phyloP scores from a whole-genome alignment of 2,888 invertebrate species.

The Bibio marci region DNA sequence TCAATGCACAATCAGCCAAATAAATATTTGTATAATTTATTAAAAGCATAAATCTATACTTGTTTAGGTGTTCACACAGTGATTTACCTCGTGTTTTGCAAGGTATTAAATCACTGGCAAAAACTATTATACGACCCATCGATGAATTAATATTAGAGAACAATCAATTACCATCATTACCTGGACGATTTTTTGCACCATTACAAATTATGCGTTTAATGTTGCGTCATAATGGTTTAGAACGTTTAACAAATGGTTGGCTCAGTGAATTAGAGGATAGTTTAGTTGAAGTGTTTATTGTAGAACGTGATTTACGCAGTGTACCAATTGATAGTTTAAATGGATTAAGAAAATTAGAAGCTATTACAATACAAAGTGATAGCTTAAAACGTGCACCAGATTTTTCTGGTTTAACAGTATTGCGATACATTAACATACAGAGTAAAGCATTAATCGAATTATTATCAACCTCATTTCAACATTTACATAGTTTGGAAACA shows the following conservation, averaged over 20 bases:
- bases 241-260: constrained; percentile 67
- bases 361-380: constrained; percentile 65
- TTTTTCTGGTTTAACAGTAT: constrained; percentile 49
- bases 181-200: constrained; percentile 62
- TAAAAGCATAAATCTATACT: no score
- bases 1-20: neutral
- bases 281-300: constrained; percentile 66
- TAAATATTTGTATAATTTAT: constrained; percentile 1
- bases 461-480: constrained; percentile 49
- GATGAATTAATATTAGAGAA: constrained; percentile 79
- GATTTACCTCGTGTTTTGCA: constrained; percentile 60
- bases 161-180: constrained; percentile 69
- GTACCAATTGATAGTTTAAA: constrained; percentile 62
- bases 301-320: constrained; percentile 64
- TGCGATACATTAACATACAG: constrained; percentile 58
- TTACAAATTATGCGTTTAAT: constrained; percentile 61
- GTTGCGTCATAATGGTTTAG: constrained; percentile 67
- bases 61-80: constrained; percentile 90
- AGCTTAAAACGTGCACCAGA: constrained; percentile 56
- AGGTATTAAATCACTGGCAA: constrained; percentile 51
- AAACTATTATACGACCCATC: constrained; percentile 48
- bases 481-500: constrained; percentile 54
- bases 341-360: constrained; percentile 58
- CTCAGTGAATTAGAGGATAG: constrained; percentile 58
- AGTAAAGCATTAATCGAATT: constrained; percentile 47